Evolutionary conservation across 2,888 invertebrate species (phyloP).

Genomic region (Drosophila sordidula): DNA sequence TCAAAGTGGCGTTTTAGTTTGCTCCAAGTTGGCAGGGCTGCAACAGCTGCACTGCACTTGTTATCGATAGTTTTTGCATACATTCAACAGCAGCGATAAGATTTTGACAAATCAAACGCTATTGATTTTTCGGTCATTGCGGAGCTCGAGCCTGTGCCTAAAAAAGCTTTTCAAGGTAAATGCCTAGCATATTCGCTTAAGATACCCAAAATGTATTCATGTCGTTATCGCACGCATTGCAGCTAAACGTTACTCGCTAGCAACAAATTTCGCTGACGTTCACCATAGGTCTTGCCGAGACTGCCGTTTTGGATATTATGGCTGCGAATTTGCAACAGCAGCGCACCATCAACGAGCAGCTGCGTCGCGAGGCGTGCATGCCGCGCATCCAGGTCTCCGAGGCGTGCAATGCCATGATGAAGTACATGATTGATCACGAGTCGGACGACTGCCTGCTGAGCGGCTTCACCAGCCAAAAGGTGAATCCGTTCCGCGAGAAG

Average conservation of each 20-base stretch:
- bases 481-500: conserved; percentile 98
- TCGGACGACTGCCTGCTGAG: conserved; percentile 96
- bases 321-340: conserved; percentile 97
- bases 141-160: conserved; percentile 22
- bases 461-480: conserved; percentile 97
- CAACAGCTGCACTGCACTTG: conserved; percentile 11
- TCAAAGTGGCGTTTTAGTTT: conserved; percentile 5
- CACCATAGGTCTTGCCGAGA: conserved; percentile 88
- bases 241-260: conserved; percentile 41
- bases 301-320: conserved; percentile 96
- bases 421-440: conserved; percentile 95
- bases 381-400: conserved; percentile 91
- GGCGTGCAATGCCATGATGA: conserved; percentile 96
- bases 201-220: not conserved
- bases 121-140: conserved; percentile 54
- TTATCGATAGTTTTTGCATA: conserved; percentile 29
- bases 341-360: conserved; percentile 94
- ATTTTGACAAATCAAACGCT: conserved; percentile 29
- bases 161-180: conserved; percentile 47
- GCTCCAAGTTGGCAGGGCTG: conserved; percentile 25
- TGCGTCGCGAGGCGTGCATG: conserved; percentile 95
- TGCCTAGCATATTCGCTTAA: not conserved
- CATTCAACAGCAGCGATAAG: conserved; percentile 9
- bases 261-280: conserved; percentile 32
- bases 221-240: not conserved